These are phyloP conservation scores for Poeciliopsis infans DNA, from an alignment of 2,797 vertebrate species.

Conservation along the genomic window DNA sequence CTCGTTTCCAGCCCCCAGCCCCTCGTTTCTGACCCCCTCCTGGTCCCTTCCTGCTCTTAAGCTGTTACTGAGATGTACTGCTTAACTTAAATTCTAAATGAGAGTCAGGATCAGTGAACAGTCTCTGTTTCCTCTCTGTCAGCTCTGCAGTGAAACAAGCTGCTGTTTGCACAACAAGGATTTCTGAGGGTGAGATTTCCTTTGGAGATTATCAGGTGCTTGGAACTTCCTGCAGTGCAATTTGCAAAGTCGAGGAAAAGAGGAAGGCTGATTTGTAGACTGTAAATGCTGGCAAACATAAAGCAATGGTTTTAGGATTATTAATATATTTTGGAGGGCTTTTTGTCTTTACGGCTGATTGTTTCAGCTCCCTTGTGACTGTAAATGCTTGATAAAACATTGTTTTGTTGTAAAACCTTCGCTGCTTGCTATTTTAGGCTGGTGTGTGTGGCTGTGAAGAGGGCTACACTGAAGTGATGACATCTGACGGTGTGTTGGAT, in stretches of 20 bases:
- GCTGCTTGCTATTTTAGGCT: constrained; percentile 68
- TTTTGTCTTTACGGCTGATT: neutral
- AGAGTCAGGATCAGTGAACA: neutral
- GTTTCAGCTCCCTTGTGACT: neutral
- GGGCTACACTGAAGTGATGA: constrained; percentile 95
- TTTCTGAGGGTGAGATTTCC: neutral
- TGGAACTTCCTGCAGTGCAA: neutral
- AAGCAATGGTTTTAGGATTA: too few relatives aligned
- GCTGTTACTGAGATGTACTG: neutral
- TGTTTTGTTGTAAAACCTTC: neutral
- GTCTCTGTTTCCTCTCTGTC: neutral
- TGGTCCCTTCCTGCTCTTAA: neutral
- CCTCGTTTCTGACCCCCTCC: too few relatives aligned
- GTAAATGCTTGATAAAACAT: neutral
- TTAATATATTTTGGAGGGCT: neutral
- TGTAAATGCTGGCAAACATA: too few relatives aligned
- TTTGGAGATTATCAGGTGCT: neutral
- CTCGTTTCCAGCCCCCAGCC: too few relatives aligned
- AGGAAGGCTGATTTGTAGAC: neutral
- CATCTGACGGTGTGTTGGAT: constrained; percentile 90
- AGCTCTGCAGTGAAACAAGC: neutral
- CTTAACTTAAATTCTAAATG: neutral
- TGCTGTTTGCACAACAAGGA: neutral
- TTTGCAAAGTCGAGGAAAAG: neutral
- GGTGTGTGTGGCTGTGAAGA: constrained; percentile 93